phyloP scores from a whole-genome alignment of 2,113 vertebrate species.

The Cyanocitta stelleri region DNA sequence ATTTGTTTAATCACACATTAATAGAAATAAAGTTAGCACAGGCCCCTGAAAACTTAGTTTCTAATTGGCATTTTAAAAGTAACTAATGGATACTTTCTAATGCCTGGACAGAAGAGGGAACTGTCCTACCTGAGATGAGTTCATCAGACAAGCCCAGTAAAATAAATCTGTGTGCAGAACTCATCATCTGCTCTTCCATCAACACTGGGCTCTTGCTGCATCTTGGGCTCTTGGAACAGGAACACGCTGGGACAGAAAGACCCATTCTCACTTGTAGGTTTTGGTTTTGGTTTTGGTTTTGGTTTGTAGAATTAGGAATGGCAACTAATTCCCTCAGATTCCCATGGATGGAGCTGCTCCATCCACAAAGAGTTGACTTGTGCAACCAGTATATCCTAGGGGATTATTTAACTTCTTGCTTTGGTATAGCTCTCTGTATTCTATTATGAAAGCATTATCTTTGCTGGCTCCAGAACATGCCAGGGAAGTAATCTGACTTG shows the following conservation, averaged over 20 bases:
- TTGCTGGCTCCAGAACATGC: not conserved
- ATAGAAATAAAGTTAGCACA: not conserved
- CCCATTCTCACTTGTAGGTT: not conserved
- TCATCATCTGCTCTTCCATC: not conserved
- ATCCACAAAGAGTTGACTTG: rapidly evolving
- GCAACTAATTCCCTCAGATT: not conserved
- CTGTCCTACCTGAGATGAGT: not conserved
- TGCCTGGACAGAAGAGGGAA: not conserved
- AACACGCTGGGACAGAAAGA: not conserved
- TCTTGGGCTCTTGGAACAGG: not conserved
- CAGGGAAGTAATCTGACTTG: not conserved
- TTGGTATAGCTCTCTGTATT: not conserved
- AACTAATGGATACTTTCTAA: not conserved
- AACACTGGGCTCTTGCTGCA: not conserved
- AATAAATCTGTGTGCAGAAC: not conserved
- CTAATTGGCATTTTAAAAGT: not conserved
- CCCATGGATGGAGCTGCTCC: not conserved
- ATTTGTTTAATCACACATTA: not conserved
- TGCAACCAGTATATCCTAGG: not conserved
- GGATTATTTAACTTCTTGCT: not conserved
- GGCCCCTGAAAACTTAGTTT: not conserved
- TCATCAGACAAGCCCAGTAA: not conserved
- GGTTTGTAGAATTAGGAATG: not conserved
- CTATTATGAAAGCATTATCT: not conserved
- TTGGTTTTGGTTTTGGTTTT: not conserved